These are phyloP conservation scores for Cephus nigrinus DNA, from an alignment of 2,888 invertebrate genomes.

Conservation along the genomic window DNA sequence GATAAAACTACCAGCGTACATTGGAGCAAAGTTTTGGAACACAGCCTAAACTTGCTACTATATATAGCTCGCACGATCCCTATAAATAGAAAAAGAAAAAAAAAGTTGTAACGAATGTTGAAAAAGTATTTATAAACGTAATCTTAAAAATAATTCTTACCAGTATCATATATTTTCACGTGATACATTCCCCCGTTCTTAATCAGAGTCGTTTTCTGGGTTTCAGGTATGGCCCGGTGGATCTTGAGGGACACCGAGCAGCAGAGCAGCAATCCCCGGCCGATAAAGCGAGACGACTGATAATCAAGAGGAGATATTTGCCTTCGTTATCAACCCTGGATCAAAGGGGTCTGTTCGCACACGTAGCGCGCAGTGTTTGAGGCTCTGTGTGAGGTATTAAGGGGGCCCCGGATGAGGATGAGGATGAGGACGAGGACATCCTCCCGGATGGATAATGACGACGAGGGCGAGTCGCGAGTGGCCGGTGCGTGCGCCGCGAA, in stretches of 20 bases:
- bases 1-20: neutral
- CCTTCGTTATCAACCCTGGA: neutral
- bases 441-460: neutral
- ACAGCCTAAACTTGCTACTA: neutral
- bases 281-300: neutral
- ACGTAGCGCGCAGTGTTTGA: neutral
- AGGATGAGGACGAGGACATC: constrained; percentile 2
- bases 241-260: neutral
- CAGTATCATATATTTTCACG: neutral
- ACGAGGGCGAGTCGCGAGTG: neutral
- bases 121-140: neutral
- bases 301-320: neutral
- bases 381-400: neutral
- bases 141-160: neutral
- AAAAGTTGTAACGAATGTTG: neutral
- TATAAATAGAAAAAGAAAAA: neutral
- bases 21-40: neutral
- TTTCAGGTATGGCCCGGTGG: neutral
- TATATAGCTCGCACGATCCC: neutral
- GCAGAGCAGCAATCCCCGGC: neutral
- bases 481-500: constrained; percentile 3
- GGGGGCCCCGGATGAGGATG: neutral
- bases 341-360: neutral
- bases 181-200: neutral
- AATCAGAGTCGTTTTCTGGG: neutral